These are phyloP conservation scores for Geococcyx californianus DNA, from an alignment of 2,113 vertebrate genomes.

Conservation along the genomic window DNA sequence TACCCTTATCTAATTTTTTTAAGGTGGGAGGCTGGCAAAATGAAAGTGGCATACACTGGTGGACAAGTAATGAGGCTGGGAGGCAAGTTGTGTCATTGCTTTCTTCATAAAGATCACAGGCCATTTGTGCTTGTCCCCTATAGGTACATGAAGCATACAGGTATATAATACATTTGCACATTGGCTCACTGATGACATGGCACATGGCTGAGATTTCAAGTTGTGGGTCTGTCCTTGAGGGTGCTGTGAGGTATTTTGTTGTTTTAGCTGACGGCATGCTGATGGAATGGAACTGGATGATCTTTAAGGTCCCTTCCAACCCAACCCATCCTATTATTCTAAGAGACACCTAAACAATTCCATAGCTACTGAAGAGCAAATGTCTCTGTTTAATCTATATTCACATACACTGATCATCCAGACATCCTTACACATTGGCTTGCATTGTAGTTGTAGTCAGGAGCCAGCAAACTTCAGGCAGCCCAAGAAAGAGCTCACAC, in stretches of 20 bases:
- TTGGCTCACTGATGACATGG: no score
- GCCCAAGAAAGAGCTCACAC: background rate
- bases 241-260: no score
- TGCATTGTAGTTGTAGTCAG: background rate
- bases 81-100: background rate
- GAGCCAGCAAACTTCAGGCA: conserved; percentile 1
- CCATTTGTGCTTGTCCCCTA: background rate
- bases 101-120: background rate
- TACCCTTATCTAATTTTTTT: background rate
- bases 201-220: no score
- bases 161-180: no score
- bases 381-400: background rate
- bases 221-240: no score
- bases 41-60: background rate
- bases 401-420: background rate
- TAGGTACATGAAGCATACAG: background rate
- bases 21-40: background rate
- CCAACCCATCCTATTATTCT: no score
- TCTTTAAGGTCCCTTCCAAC: no score
- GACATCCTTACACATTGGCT: background rate
- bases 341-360: background rate
- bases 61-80: background rate
- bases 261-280: no score
- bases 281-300: no score
- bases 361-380: background rate